Evolutionary conservation across 1,140 invertebrate genomes (phyloP).

Genomic region (Glossosoma conforme): DNA sequence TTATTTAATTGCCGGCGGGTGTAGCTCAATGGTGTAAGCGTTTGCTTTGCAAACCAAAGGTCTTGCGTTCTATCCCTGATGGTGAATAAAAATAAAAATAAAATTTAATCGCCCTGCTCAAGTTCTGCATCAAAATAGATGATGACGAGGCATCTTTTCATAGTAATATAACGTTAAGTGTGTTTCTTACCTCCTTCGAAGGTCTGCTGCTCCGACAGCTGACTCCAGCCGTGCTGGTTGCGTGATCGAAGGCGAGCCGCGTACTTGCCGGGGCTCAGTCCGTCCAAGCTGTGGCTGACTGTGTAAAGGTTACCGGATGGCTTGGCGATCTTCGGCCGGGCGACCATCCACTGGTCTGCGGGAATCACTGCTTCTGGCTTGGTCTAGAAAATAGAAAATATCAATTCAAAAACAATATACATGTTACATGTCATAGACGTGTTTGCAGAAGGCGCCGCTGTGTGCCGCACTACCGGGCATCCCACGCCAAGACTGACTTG

Average conservation of each 20-base stretch:
- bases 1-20: no score
- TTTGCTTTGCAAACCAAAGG: no score
- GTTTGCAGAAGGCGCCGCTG: slow-evolving; percentile 6
- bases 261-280: slow-evolving; percentile 25
- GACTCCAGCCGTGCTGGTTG: slow-evolving; percentile 26
- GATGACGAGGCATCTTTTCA: not conserved
- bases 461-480: slow-evolving; percentile 15
- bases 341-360: slow-evolving; percentile 23
- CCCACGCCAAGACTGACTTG: slow-evolving; percentile 21
- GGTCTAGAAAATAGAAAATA: slow-evolving; percentile 14
- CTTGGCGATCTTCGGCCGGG: slow-evolving; percentile 6
- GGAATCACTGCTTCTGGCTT: slow-evolving; percentile 6
- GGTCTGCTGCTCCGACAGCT: slow-evolving; percentile 12
- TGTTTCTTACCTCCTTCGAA: slow-evolving; percentile 28
- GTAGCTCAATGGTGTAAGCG: no score
- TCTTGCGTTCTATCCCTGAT: no score
- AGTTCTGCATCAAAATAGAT: no score
- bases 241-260: slow-evolving; percentile 12
- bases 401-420: no score
- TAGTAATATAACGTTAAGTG: not conserved
- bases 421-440: slow-evolving; percentile 8
- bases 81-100: no score
- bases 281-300: slow-evolving; percentile 15
- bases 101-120: no score
- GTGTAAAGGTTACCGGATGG: slow-evolving; percentile 21